phyloP scores from a whole-genome alignment of 2,888 invertebrate species.

The Dendrolimus pini region DNA sequence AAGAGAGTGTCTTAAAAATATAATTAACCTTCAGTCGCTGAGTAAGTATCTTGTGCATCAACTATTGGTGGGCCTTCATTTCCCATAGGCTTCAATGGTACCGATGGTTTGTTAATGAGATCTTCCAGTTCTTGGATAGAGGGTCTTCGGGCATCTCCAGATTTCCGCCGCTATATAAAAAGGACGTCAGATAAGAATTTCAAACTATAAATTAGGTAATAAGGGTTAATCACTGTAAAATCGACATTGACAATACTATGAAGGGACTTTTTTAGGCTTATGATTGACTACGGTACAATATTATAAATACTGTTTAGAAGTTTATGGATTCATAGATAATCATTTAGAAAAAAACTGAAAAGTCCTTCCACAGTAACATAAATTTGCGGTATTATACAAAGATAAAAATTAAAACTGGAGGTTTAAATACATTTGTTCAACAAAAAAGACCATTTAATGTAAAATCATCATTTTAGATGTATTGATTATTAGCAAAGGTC shows the following conservation, averaged over 20 bases:
- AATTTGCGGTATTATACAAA: too few species aligned
- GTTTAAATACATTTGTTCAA: too few species aligned
- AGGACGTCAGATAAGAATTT: constrained; percentile 23
- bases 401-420: too few species aligned
- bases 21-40: constrained; percentile 93
- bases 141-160: constrained; percentile 92
- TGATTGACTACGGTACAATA: too few species aligned
- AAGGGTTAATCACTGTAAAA: constrained; percentile 46
- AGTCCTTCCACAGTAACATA: too few species aligned
- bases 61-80: constrained; percentile 93
- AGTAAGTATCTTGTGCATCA: constrained; percentile 95
- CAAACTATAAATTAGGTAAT: background rate
- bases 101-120: constrained; percentile 92
- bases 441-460: too few species aligned
- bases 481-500: constrained; percentile 12
- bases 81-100: constrained; percentile 89
- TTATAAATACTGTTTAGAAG: too few species aligned
- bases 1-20: too few species aligned
- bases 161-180: constrained; percentile 84
- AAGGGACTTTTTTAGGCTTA: too few species aligned
- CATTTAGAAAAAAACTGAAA: too few species aligned
- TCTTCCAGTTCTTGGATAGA: constrained; percentile 94
- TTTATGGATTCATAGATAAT: too few species aligned
- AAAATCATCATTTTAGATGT: too few species aligned
- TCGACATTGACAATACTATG: constrained; percentile 12